Evolutionary conservation across 2,113 vertebrate genomes (phyloP).

Genomic region (Fulica atra): DNA sequence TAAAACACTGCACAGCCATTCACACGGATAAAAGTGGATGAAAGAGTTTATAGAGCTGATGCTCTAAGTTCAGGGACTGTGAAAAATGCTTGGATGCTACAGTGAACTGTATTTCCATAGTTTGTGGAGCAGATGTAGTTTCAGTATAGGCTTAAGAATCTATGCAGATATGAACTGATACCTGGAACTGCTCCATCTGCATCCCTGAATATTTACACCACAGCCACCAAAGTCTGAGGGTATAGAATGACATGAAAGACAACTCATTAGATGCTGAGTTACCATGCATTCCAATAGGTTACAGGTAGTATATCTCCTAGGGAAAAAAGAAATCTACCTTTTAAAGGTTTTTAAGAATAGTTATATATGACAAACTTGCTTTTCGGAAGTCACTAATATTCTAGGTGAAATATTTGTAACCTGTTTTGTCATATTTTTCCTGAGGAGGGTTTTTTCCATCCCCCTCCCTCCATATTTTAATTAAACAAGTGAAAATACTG

Average conservation of each 20-base stretch:
- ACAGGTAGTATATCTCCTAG: neutral
- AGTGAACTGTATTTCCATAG: neutral
- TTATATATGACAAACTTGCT: neutral
- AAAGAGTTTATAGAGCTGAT: neutral
- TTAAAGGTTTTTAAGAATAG: neutral
- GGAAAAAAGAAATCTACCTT: neutral
- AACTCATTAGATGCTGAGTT: neutral
- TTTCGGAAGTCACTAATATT: neutral
- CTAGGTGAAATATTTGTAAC: neutral
- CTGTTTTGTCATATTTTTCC: neutral
- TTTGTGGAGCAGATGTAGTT: neutral
- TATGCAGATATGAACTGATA: neutral
- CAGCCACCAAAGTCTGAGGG: neutral
- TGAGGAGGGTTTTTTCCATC: neutral
- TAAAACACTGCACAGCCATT: neutral
- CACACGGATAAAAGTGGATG: neutral
- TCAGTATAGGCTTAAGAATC: neutral
- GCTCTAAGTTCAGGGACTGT: neutral
- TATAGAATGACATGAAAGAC: neutral
- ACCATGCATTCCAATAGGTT: neutral
- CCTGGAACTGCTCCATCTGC: neutral
- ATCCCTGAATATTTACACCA: neutral
- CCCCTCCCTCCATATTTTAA: neutral
- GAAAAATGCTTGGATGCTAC: neutral
- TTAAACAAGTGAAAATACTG: neutral